These are phyloP conservation scores for Agonum fuliginosum DNA, from an alignment of 2,888 invertebrate genomes.

Conservation along the genomic window DNA sequence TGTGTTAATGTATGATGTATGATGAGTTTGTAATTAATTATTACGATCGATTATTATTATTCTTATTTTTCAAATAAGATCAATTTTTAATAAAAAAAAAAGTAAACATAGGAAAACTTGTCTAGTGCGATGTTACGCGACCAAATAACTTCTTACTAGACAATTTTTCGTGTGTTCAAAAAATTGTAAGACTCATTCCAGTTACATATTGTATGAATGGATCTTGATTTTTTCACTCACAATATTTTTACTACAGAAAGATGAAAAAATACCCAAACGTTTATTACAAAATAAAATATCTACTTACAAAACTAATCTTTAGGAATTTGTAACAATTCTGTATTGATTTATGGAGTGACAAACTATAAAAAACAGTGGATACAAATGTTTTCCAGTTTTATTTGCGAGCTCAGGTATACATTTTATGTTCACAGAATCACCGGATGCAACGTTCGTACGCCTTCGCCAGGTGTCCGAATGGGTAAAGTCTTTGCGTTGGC, in stretches of 20 bases:
- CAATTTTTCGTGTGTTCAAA: constrained; percentile 35
- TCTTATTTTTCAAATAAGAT: constrained; percentile 55
- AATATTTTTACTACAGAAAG: constrained; percentile 70
- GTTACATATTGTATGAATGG: constrained; percentile 57
- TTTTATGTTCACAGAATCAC: constrained; percentile 45
- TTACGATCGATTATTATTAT: constrained; percentile 62
- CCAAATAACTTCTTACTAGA: constrained; percentile 28
- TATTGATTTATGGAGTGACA: constrained; percentile 72
- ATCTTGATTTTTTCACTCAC: constrained; percentile 62
- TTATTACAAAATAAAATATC: constrained; percentile 64
- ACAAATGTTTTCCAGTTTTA: constrained; percentile 71
- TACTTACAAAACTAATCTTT: constrained; percentile 61
- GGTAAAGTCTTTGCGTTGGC: neutral
- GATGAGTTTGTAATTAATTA: constrained; percentile 65
- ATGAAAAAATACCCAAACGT: constrained; percentile 61
- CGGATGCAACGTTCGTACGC: constrained; percentile 13
- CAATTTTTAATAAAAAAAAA: constrained; percentile 42
- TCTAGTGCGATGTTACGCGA: constrained; percentile 17
- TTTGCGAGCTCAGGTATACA: constrained; percentile 54
- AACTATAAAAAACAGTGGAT: constrained; percentile 69
- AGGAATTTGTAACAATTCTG: constrained; percentile 70
- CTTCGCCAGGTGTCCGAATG: constrained; percentile 37
- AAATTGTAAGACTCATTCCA: constrained; percentile 57
- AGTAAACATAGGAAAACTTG: constrained; percentile 36
- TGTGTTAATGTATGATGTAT: constrained; percentile 65